Conservation (phyloP, 2,113 vertebrate genomes). For the Nothobranchius furzeri region DNA sequence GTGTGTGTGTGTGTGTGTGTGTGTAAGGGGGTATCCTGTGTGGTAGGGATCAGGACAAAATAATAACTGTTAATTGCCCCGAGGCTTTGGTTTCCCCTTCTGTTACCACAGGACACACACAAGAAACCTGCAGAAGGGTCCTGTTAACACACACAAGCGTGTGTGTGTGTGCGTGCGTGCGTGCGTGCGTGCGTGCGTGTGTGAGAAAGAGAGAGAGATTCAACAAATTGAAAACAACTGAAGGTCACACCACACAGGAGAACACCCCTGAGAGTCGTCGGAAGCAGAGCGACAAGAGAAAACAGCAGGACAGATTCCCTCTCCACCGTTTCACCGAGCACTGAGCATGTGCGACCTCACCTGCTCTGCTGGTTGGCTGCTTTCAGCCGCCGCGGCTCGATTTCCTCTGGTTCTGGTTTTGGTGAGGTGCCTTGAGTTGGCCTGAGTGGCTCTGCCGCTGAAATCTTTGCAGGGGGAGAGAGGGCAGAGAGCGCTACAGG, state of each 20-base stretch:
- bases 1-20: slow-evolving; percentile 2
- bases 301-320: slow-evolving; percentile 47
- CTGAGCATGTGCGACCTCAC: slow-evolving; percentile 82
- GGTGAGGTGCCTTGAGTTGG: slow-evolving; percentile 46
- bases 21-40: slow-evolving; percentile 10
- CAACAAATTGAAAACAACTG: slow-evolving; percentile 46
- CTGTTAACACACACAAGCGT: slow-evolving; percentile 40
- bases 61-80: slow-evolving; percentile 79
- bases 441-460: slow-evolving; percentile 50
- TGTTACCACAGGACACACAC: slow-evolving; percentile 50
- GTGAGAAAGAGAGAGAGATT: neutral
- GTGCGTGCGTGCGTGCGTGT: slow-evolving; percentile 1
- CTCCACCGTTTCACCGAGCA: slow-evolving; percentile 42
- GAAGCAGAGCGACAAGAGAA: slow-evolving; percentile 45
- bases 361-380: slow-evolving; percentile 84
- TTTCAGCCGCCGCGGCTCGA: slow-evolving; percentile 73
- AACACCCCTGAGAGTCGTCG: slow-evolving; percentile 33
- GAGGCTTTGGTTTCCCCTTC: slow-evolving; percentile 58
- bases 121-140: slow-evolving; percentile 53
- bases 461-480: slow-evolving; percentile 58
- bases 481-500: slow-evolving; percentile 53
- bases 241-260: slow-evolving; percentile 56
- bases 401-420: slow-evolving; percentile 56
- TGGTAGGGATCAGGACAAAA: slow-evolving; percentile 60
- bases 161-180: slow-evolving; percentile 3